phyloP scores from a whole-genome alignment of 2,113 vertebrate genomes.

The Gadus macrocephalus region DNA sequence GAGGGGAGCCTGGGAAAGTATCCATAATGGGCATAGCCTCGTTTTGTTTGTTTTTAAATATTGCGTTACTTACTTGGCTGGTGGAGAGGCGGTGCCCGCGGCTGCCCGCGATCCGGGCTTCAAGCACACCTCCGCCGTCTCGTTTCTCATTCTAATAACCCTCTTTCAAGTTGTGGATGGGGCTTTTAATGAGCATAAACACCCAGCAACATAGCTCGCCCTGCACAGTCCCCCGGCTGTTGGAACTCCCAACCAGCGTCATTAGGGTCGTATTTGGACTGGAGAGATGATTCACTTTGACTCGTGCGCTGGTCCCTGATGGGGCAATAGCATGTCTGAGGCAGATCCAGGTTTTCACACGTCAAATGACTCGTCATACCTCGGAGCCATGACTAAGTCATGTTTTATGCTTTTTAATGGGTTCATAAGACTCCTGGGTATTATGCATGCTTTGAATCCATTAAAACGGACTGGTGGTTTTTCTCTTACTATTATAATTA shows the following conservation, averaged over 20 bases:
- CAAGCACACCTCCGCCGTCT: constrained; percentile 3
- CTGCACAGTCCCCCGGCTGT: neutral
- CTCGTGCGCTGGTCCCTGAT: neutral
- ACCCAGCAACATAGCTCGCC: constrained; percentile 14
- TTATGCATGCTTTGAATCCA: no score
- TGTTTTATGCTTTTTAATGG: no score
- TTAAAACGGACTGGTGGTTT: no score
- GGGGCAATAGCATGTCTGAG: neutral
- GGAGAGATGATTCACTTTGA: constrained; percentile 4
- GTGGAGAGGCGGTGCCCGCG: no score
- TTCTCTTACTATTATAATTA: neutral
- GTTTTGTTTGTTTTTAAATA: constrained; percentile 25
- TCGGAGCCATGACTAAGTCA: no score
- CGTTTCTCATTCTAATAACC: constrained; percentile 32
- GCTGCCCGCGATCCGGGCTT: neutral
- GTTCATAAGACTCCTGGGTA: no score
- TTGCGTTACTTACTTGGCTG: no score
- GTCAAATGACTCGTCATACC: no score
- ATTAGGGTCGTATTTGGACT: constrained; percentile 15
- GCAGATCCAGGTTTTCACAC: no score
- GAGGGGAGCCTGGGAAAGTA: neutral
- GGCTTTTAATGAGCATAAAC: constrained; percentile 30
- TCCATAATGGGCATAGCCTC: neutral
- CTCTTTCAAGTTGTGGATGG: constrained; percentile 15
- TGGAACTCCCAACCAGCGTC: constrained; percentile 9